phyloP scores from a whole-genome alignment of 2,113 vertebrate genomes.

The Callionymus lyra region DNA sequence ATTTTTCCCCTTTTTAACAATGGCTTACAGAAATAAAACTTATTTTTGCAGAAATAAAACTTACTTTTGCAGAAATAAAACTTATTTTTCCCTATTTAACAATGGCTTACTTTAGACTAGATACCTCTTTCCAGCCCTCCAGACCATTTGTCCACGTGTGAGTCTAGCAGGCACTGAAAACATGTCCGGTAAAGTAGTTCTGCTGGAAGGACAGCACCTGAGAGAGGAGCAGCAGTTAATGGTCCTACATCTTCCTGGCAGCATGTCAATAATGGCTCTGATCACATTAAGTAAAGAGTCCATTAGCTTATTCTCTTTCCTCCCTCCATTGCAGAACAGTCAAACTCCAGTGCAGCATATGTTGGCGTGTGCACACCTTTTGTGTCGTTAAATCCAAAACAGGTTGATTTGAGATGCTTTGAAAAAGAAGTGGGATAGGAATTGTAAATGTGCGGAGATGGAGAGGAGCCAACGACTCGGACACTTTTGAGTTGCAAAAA shows the following conservation, averaged over 20 bases:
- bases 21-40: too few relatives aligned
- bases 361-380: neutral
- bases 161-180: conserved; percentile 38
- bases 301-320: conserved; percentile 90
- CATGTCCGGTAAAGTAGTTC: conserved; percentile 26
- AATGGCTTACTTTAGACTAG: too few relatives aligned
- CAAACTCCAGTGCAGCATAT: neutral
- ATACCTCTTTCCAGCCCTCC: conserved; percentile 23
- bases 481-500: neutral
- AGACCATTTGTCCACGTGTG: conserved; percentile 13
- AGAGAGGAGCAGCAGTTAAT: conserved; percentile 81
- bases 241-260: conserved; percentile 95
- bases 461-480: neutral
- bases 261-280: conserved; percentile 98
- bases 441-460: neutral
- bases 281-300: conserved; percentile 98
- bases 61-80: too few relatives aligned
- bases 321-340: neutral
- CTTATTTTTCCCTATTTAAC: too few relatives aligned
- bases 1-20: too few relatives aligned
- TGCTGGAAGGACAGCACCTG: conserved; percentile 41
- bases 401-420: too few relatives aligned
- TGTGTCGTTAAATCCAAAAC: too few relatives aligned
- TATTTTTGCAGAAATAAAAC: too few relatives aligned
- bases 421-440: too few relatives aligned